Percentiles rank a stretch among this genome's conserved stretches.
These are phyloP conservation scores for Nasonia longicornis DNA, from an alignment of 1,140 invertebrate genomes.

Conservation along the genomic window DNA sequence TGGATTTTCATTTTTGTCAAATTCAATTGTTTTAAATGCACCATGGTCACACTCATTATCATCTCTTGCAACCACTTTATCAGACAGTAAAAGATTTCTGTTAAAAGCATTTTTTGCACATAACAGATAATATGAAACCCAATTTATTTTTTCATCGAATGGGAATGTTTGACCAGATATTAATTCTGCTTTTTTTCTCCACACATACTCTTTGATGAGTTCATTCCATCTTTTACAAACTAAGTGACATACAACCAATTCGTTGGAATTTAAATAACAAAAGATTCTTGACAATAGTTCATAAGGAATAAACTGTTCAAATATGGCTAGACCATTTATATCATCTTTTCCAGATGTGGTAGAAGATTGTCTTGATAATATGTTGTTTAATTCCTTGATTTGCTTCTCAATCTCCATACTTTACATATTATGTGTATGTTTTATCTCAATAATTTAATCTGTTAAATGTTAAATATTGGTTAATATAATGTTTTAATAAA, in stretches of 20 bases:
- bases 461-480: too few relatives aligned
- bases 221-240: neutral
- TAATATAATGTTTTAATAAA: too few relatives aligned
- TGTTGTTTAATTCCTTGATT: too few relatives aligned
- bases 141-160: neutral
- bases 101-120: neutral
- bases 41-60: neutral
- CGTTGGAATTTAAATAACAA: neutral
- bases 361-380: too few relatives aligned
- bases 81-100: neutral
- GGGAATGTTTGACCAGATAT: neutral
- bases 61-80: neutral
- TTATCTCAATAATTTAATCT: too few relatives aligned
- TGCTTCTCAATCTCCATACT: too few relatives aligned
- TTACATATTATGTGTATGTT: too few relatives aligned
- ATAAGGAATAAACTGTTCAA: neutral
- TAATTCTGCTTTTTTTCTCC: slow-evolving; percentile 12
- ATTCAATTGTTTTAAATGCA: neutral
- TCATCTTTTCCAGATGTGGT: too few relatives aligned
- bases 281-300: neutral
- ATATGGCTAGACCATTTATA: neutral
- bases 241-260: slow-evolving; percentile 5
- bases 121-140: neutral
- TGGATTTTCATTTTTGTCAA: neutral
- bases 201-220: neutral